Conservation (phyloP, 2,113 vertebrate species). For the Greenwoodochromis staneri region DNA sequence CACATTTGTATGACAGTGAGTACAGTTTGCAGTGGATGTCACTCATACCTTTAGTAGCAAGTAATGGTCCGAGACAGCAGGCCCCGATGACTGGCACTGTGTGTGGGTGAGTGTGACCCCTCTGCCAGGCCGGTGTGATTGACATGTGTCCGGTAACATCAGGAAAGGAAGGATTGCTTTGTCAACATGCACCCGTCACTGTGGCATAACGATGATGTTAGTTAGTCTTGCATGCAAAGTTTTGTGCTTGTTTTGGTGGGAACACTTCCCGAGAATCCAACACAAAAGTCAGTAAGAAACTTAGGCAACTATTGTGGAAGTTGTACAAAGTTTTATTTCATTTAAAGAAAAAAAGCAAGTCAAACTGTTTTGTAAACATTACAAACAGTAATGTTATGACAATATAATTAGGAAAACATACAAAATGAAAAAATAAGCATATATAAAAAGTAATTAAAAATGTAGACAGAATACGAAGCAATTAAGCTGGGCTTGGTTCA, state of each 20-base stretch:
- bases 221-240: not conserved
- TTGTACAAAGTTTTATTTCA: not conserved
- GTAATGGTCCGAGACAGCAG: not conserved
- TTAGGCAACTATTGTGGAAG: not conserved
- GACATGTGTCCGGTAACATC: constrained; percentile 49
- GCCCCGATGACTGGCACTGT: not conserved
- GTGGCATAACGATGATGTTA: constrained; percentile 35
- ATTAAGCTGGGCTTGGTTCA: not conserved
- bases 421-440: not conserved
- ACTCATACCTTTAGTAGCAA: not conserved
- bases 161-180: not conserved
- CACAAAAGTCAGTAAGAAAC: not conserved
- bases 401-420: not conserved
- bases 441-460: not conserved
- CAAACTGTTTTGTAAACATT: not conserved
- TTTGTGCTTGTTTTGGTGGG: not conserved
- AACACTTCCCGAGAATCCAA: not conserved
- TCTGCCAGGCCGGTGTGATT: constrained; percentile 20
- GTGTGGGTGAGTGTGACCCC: not conserved
- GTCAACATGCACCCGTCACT: constrained; percentile 5
- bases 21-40: not conserved
- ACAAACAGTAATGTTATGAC: not conserved
- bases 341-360: not conserved
- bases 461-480: not conserved
- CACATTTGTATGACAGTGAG: not conserved